Evolutionary conservation across 1,140 invertebrate genomes (phyloP), one percentile per base, ranked within the genome.

Genomic region (Episyrphus balteatus): DNA sequence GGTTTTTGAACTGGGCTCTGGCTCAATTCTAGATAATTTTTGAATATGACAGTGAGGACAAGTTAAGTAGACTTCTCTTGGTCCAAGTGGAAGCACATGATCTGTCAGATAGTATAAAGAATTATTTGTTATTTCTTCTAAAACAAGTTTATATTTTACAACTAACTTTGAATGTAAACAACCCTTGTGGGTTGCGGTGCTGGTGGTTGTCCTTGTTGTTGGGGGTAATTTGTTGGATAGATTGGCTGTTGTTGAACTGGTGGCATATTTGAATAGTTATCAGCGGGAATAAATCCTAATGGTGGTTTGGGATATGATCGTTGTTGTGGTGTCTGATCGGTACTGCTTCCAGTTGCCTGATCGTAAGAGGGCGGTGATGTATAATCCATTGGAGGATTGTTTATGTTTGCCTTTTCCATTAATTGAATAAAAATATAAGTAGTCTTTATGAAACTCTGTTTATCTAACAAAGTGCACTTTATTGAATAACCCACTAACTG

Each of bases 11-110:
- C 68, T 74, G 3, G 75, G 53, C 59, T 75, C 70, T 9, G 69
- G 70, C 44, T 75, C 68, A 13, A 79, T 60, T 14, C 59, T 54
- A 0, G 79, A 78, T 2, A 61, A 47, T 34, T 80, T 73, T 21
- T 66, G 58, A 2, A 68, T 59, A 5, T 71, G 71, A 46, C 80
- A 82, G 19, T 71, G 56, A 1, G 79, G 78, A 55, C 79, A 82
- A 0, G 51, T 67, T 38, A 76, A 51, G 3, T 49, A 46, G 48
- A 68, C 59, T 11, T 73, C 54, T 11, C 73, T 59, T 0, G 74
- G 69, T 15, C 77, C 76, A 36, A 77, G 53, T 3, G 55, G 53
- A 7, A 53, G 45, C 8, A 47, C 45, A 1, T 59, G 54, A 38
- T 61, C 62, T 64, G 49, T 26, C 21, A 11, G n/a, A n/a, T n/a